Evolutionary conservation across 2,113 vertebrate species (phyloP), one percentile per base, ranked within the genome.

Genomic region (Myiopsitta monachus): DNA sequence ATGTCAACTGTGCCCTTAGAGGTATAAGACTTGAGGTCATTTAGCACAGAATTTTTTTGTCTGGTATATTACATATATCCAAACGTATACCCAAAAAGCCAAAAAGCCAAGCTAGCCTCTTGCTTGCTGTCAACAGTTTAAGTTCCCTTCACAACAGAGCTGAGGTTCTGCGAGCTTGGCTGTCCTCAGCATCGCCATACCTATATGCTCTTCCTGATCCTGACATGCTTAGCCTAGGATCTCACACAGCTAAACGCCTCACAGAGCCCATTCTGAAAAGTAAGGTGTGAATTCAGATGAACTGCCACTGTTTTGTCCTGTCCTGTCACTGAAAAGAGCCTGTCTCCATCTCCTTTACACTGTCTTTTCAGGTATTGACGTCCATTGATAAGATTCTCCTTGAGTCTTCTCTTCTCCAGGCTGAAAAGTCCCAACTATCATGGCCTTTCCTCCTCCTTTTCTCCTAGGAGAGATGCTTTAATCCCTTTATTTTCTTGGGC

Each of bases 161-260:
- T 63, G 46, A 75, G 31, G 7, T 67, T 84, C 62, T 72, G 55
- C 26, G 51, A 18, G 30, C 12, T 94, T 7, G 2, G 4, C 43
- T 51, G 46, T 33, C 16, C 26, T 74, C 26, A 33, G 33, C 1
- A 0, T 72, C 24, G 14, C 2, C 1, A 8, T 22, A 33, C 14
- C 12, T 59, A 14, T 63, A 24, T 15, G 15, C 11, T 64, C 36
- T 36, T 77, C 30, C 33, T 55, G 38, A 91, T 3, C 27, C 19
- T 81, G 44, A 41, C 4, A 1, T 31, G 13, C 44, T 51, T 14
- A 76, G 14, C 33, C 47, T 61, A 41, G 15, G 28, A 47, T 55
- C 5, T 22, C n/a, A 7, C 19, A 64, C 22, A 83, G 31, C 16
- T 8, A 41, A 68, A 52, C 7, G 28, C 11, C 14, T 59, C 36